Percentiles rank a stretch among this genome's conserved stretches.
Conservation (phyloP, 2,113 vertebrate species). For the Amphiprion percula region DNA sequence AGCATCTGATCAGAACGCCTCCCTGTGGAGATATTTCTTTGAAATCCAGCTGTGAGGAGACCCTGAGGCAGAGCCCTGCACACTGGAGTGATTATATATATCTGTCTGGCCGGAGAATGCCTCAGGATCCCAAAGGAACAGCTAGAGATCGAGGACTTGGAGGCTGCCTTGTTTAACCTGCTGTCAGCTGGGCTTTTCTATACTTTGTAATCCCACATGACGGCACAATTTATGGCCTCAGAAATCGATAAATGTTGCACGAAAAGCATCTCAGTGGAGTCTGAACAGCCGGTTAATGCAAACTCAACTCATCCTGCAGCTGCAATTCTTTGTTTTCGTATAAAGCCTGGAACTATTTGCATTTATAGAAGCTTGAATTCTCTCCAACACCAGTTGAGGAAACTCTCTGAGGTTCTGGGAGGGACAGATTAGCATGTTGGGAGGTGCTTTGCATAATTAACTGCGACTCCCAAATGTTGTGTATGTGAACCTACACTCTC, state of each 20-base stretch:
- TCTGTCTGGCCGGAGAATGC: background rate
- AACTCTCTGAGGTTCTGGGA: background rate
- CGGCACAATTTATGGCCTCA: background rate
- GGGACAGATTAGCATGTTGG: slow-evolving; percentile 37
- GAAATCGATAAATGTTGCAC: background rate
- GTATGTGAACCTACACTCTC: background rate
- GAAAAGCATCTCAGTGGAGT: background rate
- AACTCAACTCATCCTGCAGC: background rate
- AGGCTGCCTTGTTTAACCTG: background rate
- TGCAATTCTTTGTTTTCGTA: background rate
- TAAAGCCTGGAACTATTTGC: slow-evolving; percentile 6
- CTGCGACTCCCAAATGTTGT: background rate
- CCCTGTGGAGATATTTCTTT: background rate
- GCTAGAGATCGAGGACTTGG: background rate
- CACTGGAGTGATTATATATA: background rate
- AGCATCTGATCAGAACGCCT: background rate
- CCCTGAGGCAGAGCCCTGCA: background rate
- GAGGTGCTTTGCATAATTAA: slow-evolving; percentile 43
- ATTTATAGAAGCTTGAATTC: background rate
- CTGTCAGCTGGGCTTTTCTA: background rate
- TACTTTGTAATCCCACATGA: background rate
- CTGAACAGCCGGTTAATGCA: too few species aligned
- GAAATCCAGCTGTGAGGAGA: background rate
- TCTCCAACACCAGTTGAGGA: background rate
- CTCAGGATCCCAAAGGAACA: background rate